Evolutionary conservation across 2,113 vertebrate species (phyloP).

Genomic region (Siniperca chuatsi): DNA sequence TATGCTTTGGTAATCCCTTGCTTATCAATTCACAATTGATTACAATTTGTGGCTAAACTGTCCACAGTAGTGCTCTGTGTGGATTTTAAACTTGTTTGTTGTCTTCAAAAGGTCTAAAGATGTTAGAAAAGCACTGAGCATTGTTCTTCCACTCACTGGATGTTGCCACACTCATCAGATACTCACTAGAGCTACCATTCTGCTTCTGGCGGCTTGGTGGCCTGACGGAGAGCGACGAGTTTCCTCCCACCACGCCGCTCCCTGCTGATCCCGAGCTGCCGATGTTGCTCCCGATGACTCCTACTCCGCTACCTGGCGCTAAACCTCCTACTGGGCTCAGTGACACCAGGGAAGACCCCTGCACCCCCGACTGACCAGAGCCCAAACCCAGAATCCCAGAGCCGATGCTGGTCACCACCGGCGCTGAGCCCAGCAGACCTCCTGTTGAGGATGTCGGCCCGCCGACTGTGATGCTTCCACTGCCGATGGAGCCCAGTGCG

Average conservation of each 20-base stretch:
- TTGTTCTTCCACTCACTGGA: background rate
- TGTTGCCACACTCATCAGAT: background rate
- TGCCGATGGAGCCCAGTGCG: slow-evolving; percentile 53
- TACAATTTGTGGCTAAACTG: no score
- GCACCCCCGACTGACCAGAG: slow-evolving; percentile 58
- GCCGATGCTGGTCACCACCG: slow-evolving; percentile 40
- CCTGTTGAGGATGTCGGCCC: slow-evolving; percentile 64
- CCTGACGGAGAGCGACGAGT: slow-evolving; percentile 75
- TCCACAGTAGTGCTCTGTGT: no score
- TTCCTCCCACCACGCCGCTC: slow-evolving; percentile 64
- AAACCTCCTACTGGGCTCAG: slow-evolving; percentile 65
- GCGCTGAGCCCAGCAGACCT: slow-evolving; percentile 69
- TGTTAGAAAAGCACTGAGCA: no score
- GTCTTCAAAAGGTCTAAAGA: background rate
- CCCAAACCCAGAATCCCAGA: slow-evolving; percentile 73
- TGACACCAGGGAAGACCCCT: slow-evolving; percentile 65
- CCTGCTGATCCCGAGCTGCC: slow-evolving; percentile 64
- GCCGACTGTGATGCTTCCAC: slow-evolving; percentile 68
- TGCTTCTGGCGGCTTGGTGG: slow-evolving; percentile 89
- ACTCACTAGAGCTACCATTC: slow-evolving; percentile 91
- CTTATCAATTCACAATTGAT: no score
- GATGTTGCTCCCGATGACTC: slow-evolving; percentile 79
- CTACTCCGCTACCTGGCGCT: slow-evolving; percentile 68
- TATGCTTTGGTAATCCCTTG: no score
- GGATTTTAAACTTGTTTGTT: background rate